Evolutionary conservation across 2,113 vertebrate genomes (phyloP), one percentile per base, ranked within the genome.

Genomic region (Mystacornis crossleyi): DNA sequence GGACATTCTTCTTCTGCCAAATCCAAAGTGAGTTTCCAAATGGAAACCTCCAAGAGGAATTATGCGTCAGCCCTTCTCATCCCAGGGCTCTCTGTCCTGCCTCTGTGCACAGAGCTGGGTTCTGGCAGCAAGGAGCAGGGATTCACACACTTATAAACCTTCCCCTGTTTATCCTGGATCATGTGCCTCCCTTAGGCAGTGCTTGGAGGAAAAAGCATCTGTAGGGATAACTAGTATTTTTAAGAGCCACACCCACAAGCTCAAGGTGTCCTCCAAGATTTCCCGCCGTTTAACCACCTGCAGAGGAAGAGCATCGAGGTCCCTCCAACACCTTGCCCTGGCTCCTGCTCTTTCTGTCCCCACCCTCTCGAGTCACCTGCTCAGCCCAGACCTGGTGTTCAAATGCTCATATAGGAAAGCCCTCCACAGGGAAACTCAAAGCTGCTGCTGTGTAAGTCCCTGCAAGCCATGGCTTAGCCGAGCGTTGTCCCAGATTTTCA

Each of bases 1-100:
- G 34, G 36, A 36, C 10, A 1, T 55, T 36, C 2, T 57, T 70
- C 11, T 79, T 43, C 50, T 58, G n/a, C 64, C 65, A 87, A 78
- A 81, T 33, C 20, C 0, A 2, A 72, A 60, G 34, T 2, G 10
- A 83, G n/a, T 70, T 70, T 50, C 24, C 7, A 50, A 48, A 61
- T 0, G 0, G 60, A 65, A 70, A 10, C 14, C n/a, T 28, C 25
- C 28, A 7, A 0, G 0, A 43, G 40, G 33, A 87, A 36, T 5
- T 55, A 14, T 15, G 25, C 0, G 0, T 18, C 42, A 43, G 36
- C 18, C 6, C 70, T 50, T 50, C 55, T 55, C 2, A 1, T 61
- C 34, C 33, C 8, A 3, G 48, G 16, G 23, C 19, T 83, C 58
- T 55, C 18, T 2, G 9, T 6, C 4, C 12, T 15, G 9, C 8